These are phyloP conservation scores for Oryzias melastigma DNA, from an alignment of 2,113 vertebrate species.

Conservation along the genomic window DNA sequence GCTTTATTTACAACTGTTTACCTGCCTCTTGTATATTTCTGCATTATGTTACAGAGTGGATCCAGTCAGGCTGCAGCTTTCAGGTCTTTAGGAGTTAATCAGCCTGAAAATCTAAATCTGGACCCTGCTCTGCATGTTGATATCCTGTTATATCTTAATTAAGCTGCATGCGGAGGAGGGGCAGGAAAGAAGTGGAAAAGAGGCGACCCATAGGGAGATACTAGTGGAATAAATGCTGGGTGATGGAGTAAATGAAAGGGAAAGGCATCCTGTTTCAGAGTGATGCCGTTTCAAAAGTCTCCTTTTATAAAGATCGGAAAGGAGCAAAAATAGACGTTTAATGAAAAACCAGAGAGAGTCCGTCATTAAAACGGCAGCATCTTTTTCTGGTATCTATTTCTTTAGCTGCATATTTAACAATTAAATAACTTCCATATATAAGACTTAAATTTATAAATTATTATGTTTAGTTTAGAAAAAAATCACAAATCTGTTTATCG, in stretches of 20 bases:
- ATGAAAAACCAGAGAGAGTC: background rate
- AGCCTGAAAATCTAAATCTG: conserved; percentile 74
- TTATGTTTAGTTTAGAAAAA: too few relatives aligned
- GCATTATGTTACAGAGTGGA: conserved; percentile 38
- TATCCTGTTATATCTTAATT: conserved; percentile 77
- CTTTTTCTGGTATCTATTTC: too few relatives aligned
- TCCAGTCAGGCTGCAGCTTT: conserved; percentile 56
- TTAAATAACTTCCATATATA: too few relatives aligned
- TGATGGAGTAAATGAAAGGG: conserved; percentile 44
- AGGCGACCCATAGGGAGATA: conserved; percentile 56
- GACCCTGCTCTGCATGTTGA: conserved; percentile 73
- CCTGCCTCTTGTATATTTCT: conserved; percentile 21
- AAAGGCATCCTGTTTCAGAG: conserved; percentile 21
- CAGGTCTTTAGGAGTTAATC: conserved; percentile 70
- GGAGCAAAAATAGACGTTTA: background rate
- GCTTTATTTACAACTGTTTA: background rate
- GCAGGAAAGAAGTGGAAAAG: conserved; percentile 7
- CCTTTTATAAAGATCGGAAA: background rate
- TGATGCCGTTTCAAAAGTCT: conserved; percentile 10
- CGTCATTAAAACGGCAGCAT: background rate
- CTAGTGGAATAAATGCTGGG: conserved; percentile 54
- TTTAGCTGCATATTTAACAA: too few relatives aligned
- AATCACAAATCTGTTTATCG: too few relatives aligned
- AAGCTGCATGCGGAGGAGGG: conserved; percentile 49
- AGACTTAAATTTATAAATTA: too few relatives aligned